Evolutionary conservation across 2,797 vertebrate genomes (phyloP).

Genomic region (Manis crassicaudata): DNA sequence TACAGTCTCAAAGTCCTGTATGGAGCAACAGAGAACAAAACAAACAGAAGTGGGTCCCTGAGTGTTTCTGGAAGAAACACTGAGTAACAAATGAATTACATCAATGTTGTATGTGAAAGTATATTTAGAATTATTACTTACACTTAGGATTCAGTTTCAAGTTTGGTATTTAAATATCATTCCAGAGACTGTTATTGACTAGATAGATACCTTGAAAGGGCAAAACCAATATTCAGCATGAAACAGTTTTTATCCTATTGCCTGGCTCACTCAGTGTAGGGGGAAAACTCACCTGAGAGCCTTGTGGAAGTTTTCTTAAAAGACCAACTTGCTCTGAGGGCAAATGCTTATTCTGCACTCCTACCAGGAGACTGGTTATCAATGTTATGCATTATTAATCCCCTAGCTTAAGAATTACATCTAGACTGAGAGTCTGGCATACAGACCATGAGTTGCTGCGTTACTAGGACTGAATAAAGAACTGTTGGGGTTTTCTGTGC

Average conservation of each 20-base stretch:
- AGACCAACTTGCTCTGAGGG: not conserved
- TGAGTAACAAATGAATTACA: not conserved
- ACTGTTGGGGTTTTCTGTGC: not conserved
- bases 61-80: conserved; percentile 32
- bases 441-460: not conserved
- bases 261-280: not conserved
- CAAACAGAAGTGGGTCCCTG: not conserved
- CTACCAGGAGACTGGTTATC: not conserved
- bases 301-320: not conserved
- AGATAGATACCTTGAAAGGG: conserved; percentile 23
- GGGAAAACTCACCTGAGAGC: not conserved
- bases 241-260: conserved; percentile 12
- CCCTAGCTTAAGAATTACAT: not conserved
- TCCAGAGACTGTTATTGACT: not conserved
- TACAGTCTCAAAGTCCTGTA: not conserved
- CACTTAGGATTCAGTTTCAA: not conserved
- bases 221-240: not conserved
- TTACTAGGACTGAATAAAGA: not conserved
- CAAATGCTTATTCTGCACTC: not conserved
- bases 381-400: not conserved
- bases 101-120: not conserved
- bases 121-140: not conserved
- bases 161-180: conserved; percentile 2
- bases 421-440: not conserved
- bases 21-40: not conserved